A percentile compares a stretch with the other conserved stretches of the same genome.
Evolutionary conservation across 2,797 vertebrate species (phyloP).

Genomic region (Gallinago stenura): DNA sequence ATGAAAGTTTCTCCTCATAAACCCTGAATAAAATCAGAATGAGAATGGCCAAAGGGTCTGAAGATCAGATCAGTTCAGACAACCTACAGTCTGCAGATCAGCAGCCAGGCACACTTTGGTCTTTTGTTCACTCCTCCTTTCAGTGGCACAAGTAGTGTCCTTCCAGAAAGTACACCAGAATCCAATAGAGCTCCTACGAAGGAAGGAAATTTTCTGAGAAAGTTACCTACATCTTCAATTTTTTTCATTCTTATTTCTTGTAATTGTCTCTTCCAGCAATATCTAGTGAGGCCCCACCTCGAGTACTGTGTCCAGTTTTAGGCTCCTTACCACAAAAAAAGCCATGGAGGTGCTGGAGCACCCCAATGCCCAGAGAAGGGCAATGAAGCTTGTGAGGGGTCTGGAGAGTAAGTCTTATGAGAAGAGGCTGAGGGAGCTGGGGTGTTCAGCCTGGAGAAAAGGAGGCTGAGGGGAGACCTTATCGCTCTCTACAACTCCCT

Average conservation of each 20-base stretch:
- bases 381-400: too few species aligned
- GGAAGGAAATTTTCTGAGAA: background rate
- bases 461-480: too few species aligned
- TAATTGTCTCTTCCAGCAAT: background rate
- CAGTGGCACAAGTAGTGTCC: background rate
- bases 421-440: too few species aligned
- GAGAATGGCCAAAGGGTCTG: background rate
- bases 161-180: background rate
- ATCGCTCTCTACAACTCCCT: too few species aligned
- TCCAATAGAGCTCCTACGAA: background rate
- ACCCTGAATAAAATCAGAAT: background rate
- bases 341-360: too few species aligned
- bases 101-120: background rate
- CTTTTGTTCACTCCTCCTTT: background rate
- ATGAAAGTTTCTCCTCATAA: background rate
- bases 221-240: background rate
- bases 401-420: too few species aligned
- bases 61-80: background rate
- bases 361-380: too few species aligned
- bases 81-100: background rate
- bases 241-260: background rate
- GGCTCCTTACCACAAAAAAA: too few species aligned
- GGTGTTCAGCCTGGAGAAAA: too few species aligned
- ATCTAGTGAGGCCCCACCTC: background rate
- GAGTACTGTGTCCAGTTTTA: too few species aligned